A percentile compares a stretch with the other conserved stretches of the same genome.
These are phyloP conservation scores for Grapholita molesta DNA, from an alignment of 1,140 invertebrate genomes.

Conservation along the genomic window DNA sequence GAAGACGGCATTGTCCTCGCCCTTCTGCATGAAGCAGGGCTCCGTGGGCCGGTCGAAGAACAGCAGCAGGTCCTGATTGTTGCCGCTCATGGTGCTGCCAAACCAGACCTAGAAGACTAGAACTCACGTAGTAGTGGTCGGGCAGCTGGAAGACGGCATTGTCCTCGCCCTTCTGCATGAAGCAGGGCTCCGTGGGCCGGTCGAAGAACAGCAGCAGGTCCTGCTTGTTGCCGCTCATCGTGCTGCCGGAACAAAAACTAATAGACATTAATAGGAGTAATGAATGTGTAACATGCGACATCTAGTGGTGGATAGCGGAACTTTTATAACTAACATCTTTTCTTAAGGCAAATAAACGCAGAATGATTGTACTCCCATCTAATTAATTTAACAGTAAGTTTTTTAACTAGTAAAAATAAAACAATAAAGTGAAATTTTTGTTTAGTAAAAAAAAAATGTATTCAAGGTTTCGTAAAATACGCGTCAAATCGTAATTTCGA, in stretches of 20 bases:
- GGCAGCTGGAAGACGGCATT: constrained; percentile 82
- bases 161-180: constrained; percentile 83
- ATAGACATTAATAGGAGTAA: too few species aligned
- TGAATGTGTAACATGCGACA: too few species aligned
- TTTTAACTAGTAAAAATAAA: too few species aligned
- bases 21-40: constrained; percentile 86
- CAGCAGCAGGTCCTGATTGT: constrained; percentile 60
- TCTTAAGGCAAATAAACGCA: too few species aligned
- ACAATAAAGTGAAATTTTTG: too few species aligned
- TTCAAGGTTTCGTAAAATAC: too few species aligned
- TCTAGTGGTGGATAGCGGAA: too few species aligned
- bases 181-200: constrained; percentile 86
- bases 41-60: constrained; percentile 88
- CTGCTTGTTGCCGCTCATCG: constrained; percentile 39
- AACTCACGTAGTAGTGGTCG: constrained; percentile 72
- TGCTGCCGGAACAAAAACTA: constrained; percentile 1
- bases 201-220: constrained; percentile 82
- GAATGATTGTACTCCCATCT: too few species aligned
- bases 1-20: constrained; percentile 80
- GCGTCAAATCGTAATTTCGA: too few species aligned
- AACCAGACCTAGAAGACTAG: background rate
- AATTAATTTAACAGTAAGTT: too few species aligned
- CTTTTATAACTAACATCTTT: too few species aligned
- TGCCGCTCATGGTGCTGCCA: constrained; percentile 31
- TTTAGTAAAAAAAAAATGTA: too few species aligned